Percentiles rank a stretch among this genome's conserved stretches.
Evolutionary conservation across 2,888 invertebrate species (phyloP).

Genomic region (Helobdella robusta): DNA sequence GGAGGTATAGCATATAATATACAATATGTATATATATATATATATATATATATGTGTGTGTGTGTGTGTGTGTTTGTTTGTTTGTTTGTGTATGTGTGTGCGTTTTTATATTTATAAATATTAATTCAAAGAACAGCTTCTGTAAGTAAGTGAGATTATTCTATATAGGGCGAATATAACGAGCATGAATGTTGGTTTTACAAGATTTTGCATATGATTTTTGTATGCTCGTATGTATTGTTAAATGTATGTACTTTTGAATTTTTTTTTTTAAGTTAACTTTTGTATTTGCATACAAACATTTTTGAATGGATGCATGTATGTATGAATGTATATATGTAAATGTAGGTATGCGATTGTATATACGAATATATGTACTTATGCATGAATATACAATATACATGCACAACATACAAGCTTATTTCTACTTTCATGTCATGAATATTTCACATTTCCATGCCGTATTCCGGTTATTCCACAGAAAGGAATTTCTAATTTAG

Average conservation of each 20-base stretch:
- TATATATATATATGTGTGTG: slow-evolving; percentile 2
- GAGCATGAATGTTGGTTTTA: too few species aligned
- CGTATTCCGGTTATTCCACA: too few species aligned
- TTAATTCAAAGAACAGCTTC: neutral
- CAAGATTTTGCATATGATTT: too few species aligned
- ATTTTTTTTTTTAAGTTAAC: neutral
- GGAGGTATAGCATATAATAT: too few species aligned
- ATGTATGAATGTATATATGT: neutral
- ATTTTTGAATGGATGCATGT: neutral
- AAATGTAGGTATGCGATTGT: neutral
- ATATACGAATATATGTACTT: neutral
- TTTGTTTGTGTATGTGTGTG: neutral
- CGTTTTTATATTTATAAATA: neutral
- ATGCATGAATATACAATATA: neutral
- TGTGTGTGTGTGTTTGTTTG: neutral
- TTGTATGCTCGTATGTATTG: neutral
- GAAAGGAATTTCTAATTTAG: too few species aligned
- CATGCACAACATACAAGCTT: too few species aligned
- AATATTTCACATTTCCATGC: too few species aligned
- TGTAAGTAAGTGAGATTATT: neutral
- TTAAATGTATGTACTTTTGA: neutral
- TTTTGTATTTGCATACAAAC: neutral
- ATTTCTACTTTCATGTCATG: too few species aligned
- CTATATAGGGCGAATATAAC: too few species aligned
- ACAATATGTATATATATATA: neutral